A percentile compares a stretch with the other conserved stretches of the same genome.
These are phyloP conservation scores for Lacanobia oleracea DNA, from an alignment of 2,888 invertebrate species.

Conservation along the genomic window DNA sequence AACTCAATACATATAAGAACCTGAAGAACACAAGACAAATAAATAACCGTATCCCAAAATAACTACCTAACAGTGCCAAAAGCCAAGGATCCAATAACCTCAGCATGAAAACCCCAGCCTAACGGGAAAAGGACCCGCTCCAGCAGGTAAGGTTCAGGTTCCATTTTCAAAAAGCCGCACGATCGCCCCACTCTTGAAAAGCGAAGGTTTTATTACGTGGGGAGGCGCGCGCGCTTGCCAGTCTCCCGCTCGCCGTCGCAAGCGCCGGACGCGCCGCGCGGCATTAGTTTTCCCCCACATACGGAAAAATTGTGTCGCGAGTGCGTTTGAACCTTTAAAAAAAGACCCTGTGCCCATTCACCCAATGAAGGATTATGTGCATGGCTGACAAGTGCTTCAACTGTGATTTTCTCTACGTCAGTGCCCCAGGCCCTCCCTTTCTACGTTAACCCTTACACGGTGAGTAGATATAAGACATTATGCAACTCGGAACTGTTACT, in stretches of 20 bases:
- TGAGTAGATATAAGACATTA: slow-evolving; percentile 67
- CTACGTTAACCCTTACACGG: slow-evolving; percentile 68
- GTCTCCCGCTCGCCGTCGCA: slow-evolving; percentile 84
- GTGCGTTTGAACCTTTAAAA: slow-evolving; percentile 69
- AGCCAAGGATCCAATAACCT: slow-evolving; percentile 37
- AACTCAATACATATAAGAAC: not conserved
- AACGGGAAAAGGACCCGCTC: slow-evolving; percentile 63
- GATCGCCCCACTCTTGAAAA: slow-evolving; percentile 82
- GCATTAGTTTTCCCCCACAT: slow-evolving; percentile 83
- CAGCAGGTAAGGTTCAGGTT: slow-evolving; percentile 62
- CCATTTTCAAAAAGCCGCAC: slow-evolving; percentile 73
- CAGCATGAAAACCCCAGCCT: slow-evolving; percentile 51
- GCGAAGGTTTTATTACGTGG: slow-evolving; percentile 86
- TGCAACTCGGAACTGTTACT: slow-evolving; percentile 75
- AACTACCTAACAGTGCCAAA: slow-evolving; percentile 29
- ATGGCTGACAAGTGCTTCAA: slow-evolving; percentile 84
- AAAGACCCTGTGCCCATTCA: slow-evolving; percentile 66
- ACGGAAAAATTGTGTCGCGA: slow-evolving; percentile 89
- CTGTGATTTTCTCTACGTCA: slow-evolving; percentile 81
- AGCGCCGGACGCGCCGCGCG: slow-evolving; percentile 85
- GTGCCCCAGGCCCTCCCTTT: slow-evolving; percentile 84
- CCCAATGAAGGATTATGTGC: slow-evolving; percentile 87
- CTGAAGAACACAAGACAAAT: not conserved
- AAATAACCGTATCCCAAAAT: slow-evolving; percentile 14
- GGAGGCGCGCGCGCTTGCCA: slow-evolving; percentile 77